These are phyloP conservation scores for Passer domesticus DNA, from an alignment of 2,113 vertebrate species.

Conservation along the genomic window DNA sequence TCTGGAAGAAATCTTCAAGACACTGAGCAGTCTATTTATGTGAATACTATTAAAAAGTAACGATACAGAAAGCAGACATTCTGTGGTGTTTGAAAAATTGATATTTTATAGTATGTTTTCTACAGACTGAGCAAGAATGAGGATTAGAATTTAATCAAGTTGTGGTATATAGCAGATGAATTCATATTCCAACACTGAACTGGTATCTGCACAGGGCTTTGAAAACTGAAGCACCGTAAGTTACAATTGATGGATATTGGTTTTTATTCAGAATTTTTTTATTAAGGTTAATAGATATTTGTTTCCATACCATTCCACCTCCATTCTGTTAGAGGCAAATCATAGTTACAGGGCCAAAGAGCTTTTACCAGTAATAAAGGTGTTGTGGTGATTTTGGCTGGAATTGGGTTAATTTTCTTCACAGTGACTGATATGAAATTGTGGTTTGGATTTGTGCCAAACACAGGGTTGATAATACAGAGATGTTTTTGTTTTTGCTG, in stretches of 20 bases:
- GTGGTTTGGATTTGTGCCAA: not conserved
- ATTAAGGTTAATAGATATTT: not conserved
- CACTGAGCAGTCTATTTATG: not conserved
- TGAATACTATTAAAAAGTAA: not conserved
- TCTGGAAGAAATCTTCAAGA: not conserved
- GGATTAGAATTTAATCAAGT: not conserved
- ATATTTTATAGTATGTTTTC: not conserved
- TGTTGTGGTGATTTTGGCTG: not conserved
- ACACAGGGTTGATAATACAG: not conserved
- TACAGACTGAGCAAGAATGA: not conserved
- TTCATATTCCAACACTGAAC: not conserved
- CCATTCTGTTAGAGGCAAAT: not conserved
- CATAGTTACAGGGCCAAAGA: not conserved
- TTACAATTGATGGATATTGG: not conserved
- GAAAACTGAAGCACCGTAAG: not conserved
- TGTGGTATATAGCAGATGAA: not conserved
- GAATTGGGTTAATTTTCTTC: not conserved
- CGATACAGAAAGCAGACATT: not conserved
- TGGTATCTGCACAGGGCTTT: not conserved
- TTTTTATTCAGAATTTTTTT: not conserved
- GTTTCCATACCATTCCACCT: not conserved
- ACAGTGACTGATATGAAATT: not conserved
- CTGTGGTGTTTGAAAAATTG: not conserved
- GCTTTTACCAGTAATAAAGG: not conserved
- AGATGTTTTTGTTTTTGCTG: not conserved